Conservation (phyloP, 2,797 vertebrate genomes). For the Myripristis murdjan region DNA sequence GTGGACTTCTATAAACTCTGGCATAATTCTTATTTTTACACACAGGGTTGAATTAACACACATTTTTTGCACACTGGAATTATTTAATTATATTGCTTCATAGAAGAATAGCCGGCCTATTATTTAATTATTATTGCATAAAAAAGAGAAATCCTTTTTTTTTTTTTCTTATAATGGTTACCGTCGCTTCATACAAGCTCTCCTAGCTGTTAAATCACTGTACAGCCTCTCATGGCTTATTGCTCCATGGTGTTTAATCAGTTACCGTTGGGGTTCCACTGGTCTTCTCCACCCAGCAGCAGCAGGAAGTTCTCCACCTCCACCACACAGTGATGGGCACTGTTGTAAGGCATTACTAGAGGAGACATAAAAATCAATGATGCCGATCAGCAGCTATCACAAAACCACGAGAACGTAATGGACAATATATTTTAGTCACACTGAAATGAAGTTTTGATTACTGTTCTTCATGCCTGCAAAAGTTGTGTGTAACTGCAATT, state of each 20-base stretch:
- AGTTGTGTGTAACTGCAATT: background rate
- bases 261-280: conserved; percentile 98
- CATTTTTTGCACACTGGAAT: background rate
- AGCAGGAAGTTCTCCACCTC: conserved; percentile 99
- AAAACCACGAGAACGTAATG: background rate
- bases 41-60: conserved; percentile 6
- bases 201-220: conserved; percentile 14
- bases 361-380: conserved; percentile 52
- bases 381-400: background rate
- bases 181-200: too few relatives aligned
- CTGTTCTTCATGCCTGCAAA: background rate
- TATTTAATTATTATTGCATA: too few relatives aligned
- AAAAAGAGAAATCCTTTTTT: too few relatives aligned
- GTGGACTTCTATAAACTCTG: conserved; percentile 23
- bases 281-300: conserved; percentile 97
- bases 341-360: conserved; percentile 99
- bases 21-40: conserved; percentile 2
- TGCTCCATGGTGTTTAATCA: background rate
- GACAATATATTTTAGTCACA: conserved; percentile 2
- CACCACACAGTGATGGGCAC: conserved; percentile 98
- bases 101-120: too few relatives aligned
- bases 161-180: too few relatives aligned
- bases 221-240: background rate
- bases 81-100: too few relatives aligned
- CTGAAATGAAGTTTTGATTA: background rate